Base-by-base conservation (phyloP, 2,888 invertebrate genomes). In the Tortricodes alternella region DNA sequence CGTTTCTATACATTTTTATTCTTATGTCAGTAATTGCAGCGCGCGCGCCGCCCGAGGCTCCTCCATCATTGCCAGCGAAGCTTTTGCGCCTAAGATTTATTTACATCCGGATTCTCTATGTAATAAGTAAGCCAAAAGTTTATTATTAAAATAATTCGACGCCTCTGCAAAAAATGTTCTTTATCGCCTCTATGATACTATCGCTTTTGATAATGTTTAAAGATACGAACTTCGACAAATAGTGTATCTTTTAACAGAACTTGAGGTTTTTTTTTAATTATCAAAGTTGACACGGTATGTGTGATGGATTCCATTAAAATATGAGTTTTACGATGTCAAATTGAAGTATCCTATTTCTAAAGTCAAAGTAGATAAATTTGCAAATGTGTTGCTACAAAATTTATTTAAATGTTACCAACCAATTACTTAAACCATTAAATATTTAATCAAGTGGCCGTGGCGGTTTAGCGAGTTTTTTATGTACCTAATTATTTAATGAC, bases 41-140 rank as follows among this genome's bases (percentile, higher is more conserved):
- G 73, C 75, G 70, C 73, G 73, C 72, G 71, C 74, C 46, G 53
- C 73, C 70, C 69, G 68, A 62, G 71, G 67, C 66, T 46, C 65
- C 53, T 62, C 63, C 64, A 69, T 65, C 75, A 68, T 68, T 68
- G 73, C 77, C 67, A 73, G 71, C 76, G 66, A 66, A 79, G 75
- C 75, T 78, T 78, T 77, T 74, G 74, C 74, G 63, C 70, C 66
- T 66, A 72, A 80, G 74, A 82, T 84, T 83, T 85, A 85, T 85
- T 80, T 77, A 85, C 84, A 85, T 87, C 86, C 87, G 88, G 85
- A 87, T 83, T 85, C 80, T 84, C 71, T 68, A 64, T 66, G 62
- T 65, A 64, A 62, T 67, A 67, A 64, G 63, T 69, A 63, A 53
- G 41, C 51, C 55, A 51, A 59, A 59, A 48, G 50, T 46, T 59